Conservation (phyloP, 2,113 vertebrate genomes). For the Tenrec ecaudatus region DNA sequence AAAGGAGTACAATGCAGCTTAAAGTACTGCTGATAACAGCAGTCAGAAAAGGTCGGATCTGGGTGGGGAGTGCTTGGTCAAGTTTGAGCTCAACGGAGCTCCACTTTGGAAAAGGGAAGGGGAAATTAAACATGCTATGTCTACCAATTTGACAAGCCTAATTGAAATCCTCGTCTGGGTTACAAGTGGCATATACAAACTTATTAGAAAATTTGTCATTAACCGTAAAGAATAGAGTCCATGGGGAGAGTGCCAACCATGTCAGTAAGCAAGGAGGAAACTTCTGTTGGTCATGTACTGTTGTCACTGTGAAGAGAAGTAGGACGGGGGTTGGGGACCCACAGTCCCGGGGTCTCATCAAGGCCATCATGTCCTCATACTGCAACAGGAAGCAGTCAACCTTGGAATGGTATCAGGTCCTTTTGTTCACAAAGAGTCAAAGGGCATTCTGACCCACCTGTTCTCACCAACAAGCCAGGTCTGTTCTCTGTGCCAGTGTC, state of each 20-base stretch:
- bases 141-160: not conserved
- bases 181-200: not conserved
- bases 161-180: not conserved
- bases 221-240: not conserved
- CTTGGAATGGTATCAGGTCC: not conserved
- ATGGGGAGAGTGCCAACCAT: not conserved
- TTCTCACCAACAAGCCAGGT: not conserved
- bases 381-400: not conserved
- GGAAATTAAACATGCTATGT: slow-evolving; percentile 9
- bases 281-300: not conserved
- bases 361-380: not conserved
- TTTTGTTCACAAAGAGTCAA: not conserved
- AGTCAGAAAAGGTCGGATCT: not conserved
- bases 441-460: not conserved
- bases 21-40: not conserved
- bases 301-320: not conserved
- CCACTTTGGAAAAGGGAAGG: not conserved
- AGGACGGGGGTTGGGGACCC: too few relatives aligned
- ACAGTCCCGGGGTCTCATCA: not conserved
- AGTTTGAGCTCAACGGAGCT: not conserved
- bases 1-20: rapidly evolving
- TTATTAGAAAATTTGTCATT: not conserved
- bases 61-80: not conserved
- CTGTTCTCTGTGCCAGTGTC: not conserved
- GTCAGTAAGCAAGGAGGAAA: not conserved